phyloP scores from a whole-genome alignment of 2,888 invertebrate genomes.

The Nemoura dubitans region DNA sequence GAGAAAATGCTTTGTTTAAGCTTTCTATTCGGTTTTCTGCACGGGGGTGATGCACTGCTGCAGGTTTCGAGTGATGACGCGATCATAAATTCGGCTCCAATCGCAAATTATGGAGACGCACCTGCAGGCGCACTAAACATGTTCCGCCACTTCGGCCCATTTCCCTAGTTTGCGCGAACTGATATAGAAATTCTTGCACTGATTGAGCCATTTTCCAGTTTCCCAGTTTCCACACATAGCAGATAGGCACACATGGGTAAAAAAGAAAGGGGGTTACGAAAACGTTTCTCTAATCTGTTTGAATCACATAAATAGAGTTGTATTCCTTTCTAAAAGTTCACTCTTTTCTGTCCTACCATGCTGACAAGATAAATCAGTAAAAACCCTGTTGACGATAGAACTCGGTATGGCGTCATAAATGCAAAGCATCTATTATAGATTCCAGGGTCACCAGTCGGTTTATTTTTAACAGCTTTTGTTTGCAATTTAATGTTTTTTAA shows the following conservation, averaged over 20 bases:
- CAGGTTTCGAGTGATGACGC: too few species aligned
- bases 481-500: conserved; percentile 33
- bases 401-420: conserved; percentile 9
- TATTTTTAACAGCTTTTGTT: conserved; percentile 22
- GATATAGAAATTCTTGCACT: neutral
- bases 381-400: conserved; percentile 1
- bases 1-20: neutral
- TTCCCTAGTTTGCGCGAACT: neutral
- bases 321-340: neutral
- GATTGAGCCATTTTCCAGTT: neutral
- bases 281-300: neutral
- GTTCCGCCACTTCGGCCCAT: too few species aligned
- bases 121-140: too few species aligned
- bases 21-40: neutral
- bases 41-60: neutral
- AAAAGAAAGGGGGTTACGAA: neutral
- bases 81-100: too few species aligned
- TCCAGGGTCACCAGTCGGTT: conserved; percentile 8
- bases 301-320: neutral
- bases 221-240: neutral
- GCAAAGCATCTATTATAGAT: conserved; percentile 9
- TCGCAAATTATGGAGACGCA: too few species aligned
- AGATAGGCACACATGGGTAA: neutral
- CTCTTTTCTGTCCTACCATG: neutral
- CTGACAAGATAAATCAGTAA: conserved; percentile 35